Evolutionary conservation across 2,888 invertebrate genomes (phyloP).

Genomic region (Rotaria sp.): DNA sequence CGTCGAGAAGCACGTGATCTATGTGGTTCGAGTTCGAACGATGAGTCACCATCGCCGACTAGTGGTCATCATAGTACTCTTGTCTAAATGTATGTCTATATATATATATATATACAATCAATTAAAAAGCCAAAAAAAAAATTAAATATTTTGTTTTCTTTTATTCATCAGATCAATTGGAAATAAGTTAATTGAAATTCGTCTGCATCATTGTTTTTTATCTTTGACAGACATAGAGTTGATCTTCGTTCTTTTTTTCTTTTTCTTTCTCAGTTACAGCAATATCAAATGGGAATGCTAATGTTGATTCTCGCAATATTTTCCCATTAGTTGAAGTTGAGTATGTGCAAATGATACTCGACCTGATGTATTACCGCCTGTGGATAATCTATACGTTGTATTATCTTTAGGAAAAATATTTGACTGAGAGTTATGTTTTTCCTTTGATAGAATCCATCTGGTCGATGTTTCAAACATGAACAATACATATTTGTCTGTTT

Average conservation of each 20-base stretch:
- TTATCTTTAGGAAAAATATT: neutral
- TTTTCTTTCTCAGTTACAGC: neutral
- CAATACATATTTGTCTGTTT: neutral
- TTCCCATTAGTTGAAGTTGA: neutral
- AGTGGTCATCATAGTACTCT: constrained; percentile 10
- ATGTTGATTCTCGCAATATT: neutral
- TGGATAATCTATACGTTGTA: neutral
- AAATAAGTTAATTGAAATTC: too few species aligned
- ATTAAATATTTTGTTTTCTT: too few species aligned
- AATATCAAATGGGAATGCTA: neutral
- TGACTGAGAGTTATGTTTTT: neutral
- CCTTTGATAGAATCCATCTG: neutral
- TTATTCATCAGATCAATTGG: too few species aligned
- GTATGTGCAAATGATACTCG: neutral
- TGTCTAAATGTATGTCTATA: neutral
- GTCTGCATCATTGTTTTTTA: neutral
- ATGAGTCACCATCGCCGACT: constrained; percentile 13
- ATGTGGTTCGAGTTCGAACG: constrained; percentile 16
- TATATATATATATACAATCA: neutral
- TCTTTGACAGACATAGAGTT: neutral
- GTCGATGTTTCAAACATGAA: neutral
- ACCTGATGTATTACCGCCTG: neutral
- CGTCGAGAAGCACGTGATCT: constrained; percentile 20
- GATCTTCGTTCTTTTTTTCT: neutral
- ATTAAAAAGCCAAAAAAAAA: neutral